Base-by-base conservation (phyloP, 2,888 invertebrate genomes). In the Leptopilina drosophilae region DNA sequence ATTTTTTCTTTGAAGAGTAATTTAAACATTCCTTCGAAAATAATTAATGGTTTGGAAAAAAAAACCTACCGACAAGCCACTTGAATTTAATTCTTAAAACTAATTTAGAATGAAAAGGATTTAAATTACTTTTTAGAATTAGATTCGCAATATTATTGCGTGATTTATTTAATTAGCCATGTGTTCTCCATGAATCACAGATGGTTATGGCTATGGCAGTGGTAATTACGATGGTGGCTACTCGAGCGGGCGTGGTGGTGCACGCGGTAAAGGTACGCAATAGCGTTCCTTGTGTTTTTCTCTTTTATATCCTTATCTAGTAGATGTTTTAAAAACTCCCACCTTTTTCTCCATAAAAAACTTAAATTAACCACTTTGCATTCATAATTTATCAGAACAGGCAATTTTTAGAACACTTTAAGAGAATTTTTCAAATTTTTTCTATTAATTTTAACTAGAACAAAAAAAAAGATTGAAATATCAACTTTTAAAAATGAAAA, bases 211-310 rank as follows among this genome's bases (percentile, higher is more conserved):
- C 95, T 96, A 96, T 94, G 95, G 96, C 95, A 95, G 95, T 94
- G 96, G 96, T 94, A 96, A 95, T 94, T 96, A 95, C 95, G 96
- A 96, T 93, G 96, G 96, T 94, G 96, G 96, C 94, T 96, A 96
- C 93, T 94, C 93, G 93, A 95, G 96, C 94, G 96, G 96, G 93
- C 96, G 96, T 93, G 94, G 96, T 93, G 96, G 96, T 94, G 94
- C 96, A 94, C 96, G 95, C 93, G 95, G 95, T 93, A 97, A 97
- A 97, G 97, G 97, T 96, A 96, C 94, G 92, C 92, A 90, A 90
- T 90, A 90, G 91, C 91, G 91, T 92, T 90, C 91, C 91, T 91
- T 91, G 89, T 89, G 86, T 89, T 87, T 87, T 87, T 82, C 87
- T 85, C 87, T 85, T 85, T 73, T n/a, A 26, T 53, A 53, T 69